Evolutionary conservation across 2,888 invertebrate species (phyloP).

Genomic region (Mactromeris polynyma): DNA sequence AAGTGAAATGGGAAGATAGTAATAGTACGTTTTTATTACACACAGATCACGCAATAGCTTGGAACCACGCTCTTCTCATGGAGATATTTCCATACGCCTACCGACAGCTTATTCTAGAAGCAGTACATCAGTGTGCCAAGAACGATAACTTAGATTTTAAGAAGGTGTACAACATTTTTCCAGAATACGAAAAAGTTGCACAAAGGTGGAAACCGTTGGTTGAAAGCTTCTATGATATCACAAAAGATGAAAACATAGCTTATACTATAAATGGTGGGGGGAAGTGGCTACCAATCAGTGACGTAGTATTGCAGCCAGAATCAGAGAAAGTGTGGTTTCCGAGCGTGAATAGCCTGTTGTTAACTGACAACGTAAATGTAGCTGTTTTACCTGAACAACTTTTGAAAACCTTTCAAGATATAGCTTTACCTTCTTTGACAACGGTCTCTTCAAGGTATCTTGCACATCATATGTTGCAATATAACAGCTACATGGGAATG

Average conservation of each 20-base stretch:
- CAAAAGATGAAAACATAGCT: background rate
- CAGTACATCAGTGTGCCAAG: conserved; percentile 48
- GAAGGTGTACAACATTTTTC: conserved; percentile 58
- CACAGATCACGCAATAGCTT: conserved; percentile 76
- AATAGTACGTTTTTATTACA: conserved; percentile 60
- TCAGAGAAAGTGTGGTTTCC: background rate
- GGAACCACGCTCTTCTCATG: conserved; percentile 81
- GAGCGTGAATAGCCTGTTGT: background rate
- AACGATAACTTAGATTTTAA: conserved; percentile 34
- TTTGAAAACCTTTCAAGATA: background rate
- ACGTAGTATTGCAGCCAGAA: conserved; percentile 19
- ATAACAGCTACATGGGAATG: background rate
- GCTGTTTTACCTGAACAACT: conserved; percentile 2
- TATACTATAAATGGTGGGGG: conserved; percentile 45
- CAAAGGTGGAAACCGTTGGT: conserved; percentile 74
- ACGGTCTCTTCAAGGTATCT: conserved; percentile 5
- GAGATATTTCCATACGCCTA: conserved; percentile 80
- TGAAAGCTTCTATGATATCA: conserved; percentile 22
- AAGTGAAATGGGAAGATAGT: conserved; percentile 83
- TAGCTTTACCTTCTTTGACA: background rate
- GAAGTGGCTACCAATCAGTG: conserved; percentile 38
- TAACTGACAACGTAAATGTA: background rate
- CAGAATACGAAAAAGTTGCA: conserved; percentile 40
- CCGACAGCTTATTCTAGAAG: conserved; percentile 58
- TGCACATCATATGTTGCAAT: background rate